Conservation (phyloP, 2,888 invertebrate genomes). For the Fragum whitleyi region DNA sequence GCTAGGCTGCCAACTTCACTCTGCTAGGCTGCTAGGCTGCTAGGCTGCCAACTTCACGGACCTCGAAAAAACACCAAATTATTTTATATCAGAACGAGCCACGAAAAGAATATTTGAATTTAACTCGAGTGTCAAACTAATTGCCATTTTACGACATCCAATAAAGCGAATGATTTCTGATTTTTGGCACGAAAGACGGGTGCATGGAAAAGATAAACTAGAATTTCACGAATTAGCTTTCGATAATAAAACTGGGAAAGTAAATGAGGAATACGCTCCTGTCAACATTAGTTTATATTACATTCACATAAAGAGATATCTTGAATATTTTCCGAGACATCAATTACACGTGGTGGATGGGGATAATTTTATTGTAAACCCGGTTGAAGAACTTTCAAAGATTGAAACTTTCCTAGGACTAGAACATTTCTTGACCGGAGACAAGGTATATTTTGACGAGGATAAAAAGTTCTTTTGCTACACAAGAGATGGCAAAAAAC, state of each 20-base stretch:
- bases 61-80: neutral
- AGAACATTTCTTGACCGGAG: too few relatives aligned
- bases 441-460: too few relatives aligned
- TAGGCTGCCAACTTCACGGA: too few relatives aligned
- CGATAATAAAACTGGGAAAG: neutral
- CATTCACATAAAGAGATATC: slow-evolving; percentile 25
- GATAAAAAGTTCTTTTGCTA: slow-evolving; percentile 2
- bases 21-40: too few relatives aligned
- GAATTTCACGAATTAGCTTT: too few relatives aligned
- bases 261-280: neutral
- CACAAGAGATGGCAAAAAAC: too few relatives aligned
- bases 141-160: slow-evolving; percentile 83
- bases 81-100: slow-evolving; percentile 89
- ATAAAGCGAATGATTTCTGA: too few relatives aligned
- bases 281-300: slow-evolving; percentile 85
- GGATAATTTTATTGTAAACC: slow-evolving; percentile 3
- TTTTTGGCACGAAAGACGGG: too few relatives aligned
- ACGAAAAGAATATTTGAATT: slow-evolving; percentile 96
- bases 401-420: slow-evolving; percentile 3
- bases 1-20: too few relatives aligned
- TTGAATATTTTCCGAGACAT: too few relatives aligned
- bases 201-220: too few relatives aligned
- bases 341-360: neutral
- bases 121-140: slow-evolving; percentile 94
- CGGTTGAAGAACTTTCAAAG: slow-evolving; percentile 11